Conservation (phyloP, 2,797 vertebrate species). For the Diplodus sargus region DNA sequence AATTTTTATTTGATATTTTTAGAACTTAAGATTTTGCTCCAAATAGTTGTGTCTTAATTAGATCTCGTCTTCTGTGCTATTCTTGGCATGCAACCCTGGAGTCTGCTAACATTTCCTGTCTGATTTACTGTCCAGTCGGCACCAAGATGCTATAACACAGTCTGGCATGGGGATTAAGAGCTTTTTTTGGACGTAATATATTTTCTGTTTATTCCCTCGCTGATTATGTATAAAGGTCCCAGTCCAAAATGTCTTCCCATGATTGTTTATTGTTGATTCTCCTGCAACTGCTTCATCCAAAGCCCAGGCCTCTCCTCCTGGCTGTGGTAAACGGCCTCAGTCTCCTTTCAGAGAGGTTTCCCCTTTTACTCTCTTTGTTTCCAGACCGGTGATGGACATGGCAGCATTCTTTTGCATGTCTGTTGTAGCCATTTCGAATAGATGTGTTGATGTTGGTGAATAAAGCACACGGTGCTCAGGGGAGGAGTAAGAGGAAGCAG, state of each 20-base stretch:
- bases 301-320: constrained; percentile 26
- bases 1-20: constrained; percentile 12
- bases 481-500: constrained; percentile 69
- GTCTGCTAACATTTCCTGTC: constrained; percentile 23
- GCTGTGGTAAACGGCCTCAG: constrained; percentile 32
- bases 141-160: constrained; percentile 4
- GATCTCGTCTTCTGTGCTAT: constrained; percentile 23
- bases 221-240: neutral
- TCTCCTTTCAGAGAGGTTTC: constrained; percentile 45
- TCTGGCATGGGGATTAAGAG: constrained; percentile 10
- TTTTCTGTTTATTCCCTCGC: constrained; percentile 24
- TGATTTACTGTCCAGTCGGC: constrained; percentile 39
- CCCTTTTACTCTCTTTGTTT: constrained; percentile 44
- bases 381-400: constrained; percentile 50
- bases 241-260: constrained; percentile 23
- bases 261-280: constrained; percentile 15
- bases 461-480: constrained; percentile 57
- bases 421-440: constrained; percentile 53
- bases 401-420: constrained; percentile 44
- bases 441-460: constrained; percentile 53
- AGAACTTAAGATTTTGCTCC: neutral
- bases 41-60: constrained; percentile 11
- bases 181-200: constrained; percentile 13
- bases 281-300: constrained; percentile 25
- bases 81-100: constrained; percentile 17